Conservation (phyloP, 2,888 invertebrate species). For the Pachymerium ferrugineum region DNA sequence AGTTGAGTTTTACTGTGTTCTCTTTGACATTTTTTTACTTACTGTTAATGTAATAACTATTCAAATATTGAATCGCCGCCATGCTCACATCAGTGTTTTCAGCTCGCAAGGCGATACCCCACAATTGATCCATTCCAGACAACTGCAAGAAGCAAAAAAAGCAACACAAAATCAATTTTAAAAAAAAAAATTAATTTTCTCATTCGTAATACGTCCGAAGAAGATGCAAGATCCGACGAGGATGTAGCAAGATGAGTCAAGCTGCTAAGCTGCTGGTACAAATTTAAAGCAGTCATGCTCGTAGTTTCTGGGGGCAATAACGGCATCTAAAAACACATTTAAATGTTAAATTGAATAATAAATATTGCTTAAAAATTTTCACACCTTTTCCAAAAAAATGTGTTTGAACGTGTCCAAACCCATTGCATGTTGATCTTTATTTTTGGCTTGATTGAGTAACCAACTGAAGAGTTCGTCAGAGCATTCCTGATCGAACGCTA, state of each 20-base stretch:
- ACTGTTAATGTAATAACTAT: constrained; percentile 83
- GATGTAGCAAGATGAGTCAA: constrained; percentile 70
- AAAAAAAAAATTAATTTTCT: not conserved
- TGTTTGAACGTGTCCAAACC: constrained; percentile 80
- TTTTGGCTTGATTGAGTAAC: constrained; percentile 85
- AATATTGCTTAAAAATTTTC: not conserved
- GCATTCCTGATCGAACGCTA: constrained; percentile 77
- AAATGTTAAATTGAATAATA: not conserved
- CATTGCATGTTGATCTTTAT: constrained; percentile 80
- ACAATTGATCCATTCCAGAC: constrained; percentile 87
- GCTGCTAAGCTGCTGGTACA: constrained; percentile 86
- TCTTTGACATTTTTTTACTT: constrained; percentile 34
- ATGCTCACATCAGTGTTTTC: constrained; percentile 89
- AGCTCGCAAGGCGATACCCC: constrained; percentile 87
- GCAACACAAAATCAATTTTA: not conserved
- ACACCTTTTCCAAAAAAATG: constrained; percentile 71
- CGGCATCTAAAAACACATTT: constrained; percentile 56
- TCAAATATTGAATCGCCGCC: constrained; percentile 89
- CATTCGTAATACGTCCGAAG: not conserved
- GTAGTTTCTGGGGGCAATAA: constrained; percentile 80
- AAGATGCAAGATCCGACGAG: constrained; percentile 45
- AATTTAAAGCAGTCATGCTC: constrained; percentile 81
- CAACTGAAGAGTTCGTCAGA: constrained; percentile 90
- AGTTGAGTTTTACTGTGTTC: not conserved
- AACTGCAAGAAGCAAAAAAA: constrained; percentile 40